Evolutionary conservation across 1,140 invertebrate species (phyloP).

Genomic region (Fopius arisanus): DNA sequence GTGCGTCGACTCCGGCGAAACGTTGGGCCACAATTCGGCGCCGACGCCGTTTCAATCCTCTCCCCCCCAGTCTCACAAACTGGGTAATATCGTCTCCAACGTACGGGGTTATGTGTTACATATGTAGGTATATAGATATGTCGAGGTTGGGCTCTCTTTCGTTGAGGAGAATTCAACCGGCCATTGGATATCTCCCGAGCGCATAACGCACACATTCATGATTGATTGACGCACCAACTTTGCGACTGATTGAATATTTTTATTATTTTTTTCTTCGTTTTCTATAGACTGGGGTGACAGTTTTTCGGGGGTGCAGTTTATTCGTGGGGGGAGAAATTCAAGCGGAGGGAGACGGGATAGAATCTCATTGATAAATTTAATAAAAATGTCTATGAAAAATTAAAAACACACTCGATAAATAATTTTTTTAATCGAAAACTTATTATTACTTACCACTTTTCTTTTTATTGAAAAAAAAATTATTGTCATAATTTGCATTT

Average conservation of each 20-base stretch:
- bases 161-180: not conserved
- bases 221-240: conserved; percentile 64
- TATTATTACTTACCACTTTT: too few species aligned
- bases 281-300: not conserved
- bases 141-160: not conserved
- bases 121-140: not conserved
- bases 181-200: not conserved
- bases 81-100: conserved; percentile 27
- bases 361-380: too few species aligned
- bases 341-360: too few species aligned
- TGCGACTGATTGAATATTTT: conserved; percentile 65
- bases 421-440: too few species aligned
- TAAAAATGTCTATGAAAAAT: too few species aligned
- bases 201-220: conserved; percentile 41
- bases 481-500: too few species aligned
- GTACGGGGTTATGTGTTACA: not conserved
- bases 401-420: too few species aligned
- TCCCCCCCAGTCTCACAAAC: conserved; percentile 16
- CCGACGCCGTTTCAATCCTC: conserved; percentile 3
- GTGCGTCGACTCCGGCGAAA: conserved; percentile 60
- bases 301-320: too few species aligned
- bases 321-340: too few species aligned
- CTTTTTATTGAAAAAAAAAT: too few species aligned
- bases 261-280: conserved; percentile 16
- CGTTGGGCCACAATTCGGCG: conserved; percentile 25